These are phyloP conservation scores for Troides aeacus DNA, from an alignment of 2,888 invertebrate species.

Conservation along the genomic window DNA sequence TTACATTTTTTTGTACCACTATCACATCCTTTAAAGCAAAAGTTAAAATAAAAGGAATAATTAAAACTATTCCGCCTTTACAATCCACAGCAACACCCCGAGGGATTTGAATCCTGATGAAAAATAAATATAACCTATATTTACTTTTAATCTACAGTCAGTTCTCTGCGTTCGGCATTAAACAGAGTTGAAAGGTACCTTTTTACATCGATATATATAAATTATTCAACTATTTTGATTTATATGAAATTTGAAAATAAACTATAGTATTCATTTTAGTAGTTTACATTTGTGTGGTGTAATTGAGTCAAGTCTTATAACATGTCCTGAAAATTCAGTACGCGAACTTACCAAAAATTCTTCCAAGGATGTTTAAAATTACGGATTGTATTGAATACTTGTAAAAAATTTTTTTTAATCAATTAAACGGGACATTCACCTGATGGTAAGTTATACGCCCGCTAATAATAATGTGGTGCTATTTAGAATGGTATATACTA, in stretches of 20 bases:
- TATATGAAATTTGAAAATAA: neutral
- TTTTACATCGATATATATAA: neutral
- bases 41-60: constrained; percentile 7
- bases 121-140: constrained; percentile 21
- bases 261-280: neutral
- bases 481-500: too few species aligned
- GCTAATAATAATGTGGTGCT: too few species aligned
- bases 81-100: neutral
- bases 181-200: neutral
- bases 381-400: too few species aligned
- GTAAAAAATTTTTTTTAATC: too few species aligned
- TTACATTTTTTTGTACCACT: too few species aligned
- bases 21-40: neutral
- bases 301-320: too few species aligned
- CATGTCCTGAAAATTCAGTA: neutral
- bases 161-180: constrained; percentile 3
- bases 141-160: constrained; percentile 14
- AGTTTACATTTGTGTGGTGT: neutral
- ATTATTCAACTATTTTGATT: neutral
- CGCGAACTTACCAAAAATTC: neutral
- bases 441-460: too few species aligned
- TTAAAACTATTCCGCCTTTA: constrained; percentile 2
- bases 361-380: too few species aligned
- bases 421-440: too few species aligned
- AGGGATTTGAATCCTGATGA: constrained; percentile 24